phyloP scores from a whole-genome alignment of 2,888 invertebrate genomes.

The Fissipunctia ypsillon region DNA sequence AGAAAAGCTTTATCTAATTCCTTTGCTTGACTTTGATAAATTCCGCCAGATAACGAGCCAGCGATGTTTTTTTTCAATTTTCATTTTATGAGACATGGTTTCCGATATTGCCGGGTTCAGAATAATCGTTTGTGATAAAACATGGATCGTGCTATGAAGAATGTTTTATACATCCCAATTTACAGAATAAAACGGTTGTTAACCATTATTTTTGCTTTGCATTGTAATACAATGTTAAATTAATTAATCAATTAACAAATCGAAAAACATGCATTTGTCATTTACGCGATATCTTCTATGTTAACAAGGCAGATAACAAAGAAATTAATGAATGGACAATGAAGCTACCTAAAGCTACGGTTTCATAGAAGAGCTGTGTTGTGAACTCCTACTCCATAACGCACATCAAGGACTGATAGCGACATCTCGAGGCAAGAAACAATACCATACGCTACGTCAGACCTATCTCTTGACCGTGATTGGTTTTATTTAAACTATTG shows the following conservation, averaged over 20 bases:
- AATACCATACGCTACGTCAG: no score
- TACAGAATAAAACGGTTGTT: not conserved
- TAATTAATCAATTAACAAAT: not conserved
- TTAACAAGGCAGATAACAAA: not conserved
- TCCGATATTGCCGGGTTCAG: constrained; percentile 38
- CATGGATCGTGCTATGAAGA: not conserved
- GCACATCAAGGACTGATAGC: no score
- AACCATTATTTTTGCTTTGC: not conserved
- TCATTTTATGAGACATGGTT: constrained; percentile 50
- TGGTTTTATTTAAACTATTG: no score
- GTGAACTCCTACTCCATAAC: no score
- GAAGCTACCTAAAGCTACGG: no score
- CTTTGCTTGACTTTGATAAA: constrained; percentile 51
- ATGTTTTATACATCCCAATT: not conserved
- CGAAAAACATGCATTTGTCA: not conserved
- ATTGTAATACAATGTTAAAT: not conserved
- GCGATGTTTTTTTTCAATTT: constrained; percentile 55
- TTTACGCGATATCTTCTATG: not conserved
- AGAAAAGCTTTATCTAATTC: constrained; percentile 49
- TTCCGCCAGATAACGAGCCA: constrained; percentile 39
- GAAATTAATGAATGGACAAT: no score
- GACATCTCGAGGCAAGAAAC: no score
- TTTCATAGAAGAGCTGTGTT: no score
- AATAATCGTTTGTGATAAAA: constrained; percentile 37
- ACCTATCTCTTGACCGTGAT: no score